These are phyloP conservation scores for Microctonus hyperodae DNA, from an alignment of 2,888 invertebrate genomes.

Conservation along the genomic window DNA sequence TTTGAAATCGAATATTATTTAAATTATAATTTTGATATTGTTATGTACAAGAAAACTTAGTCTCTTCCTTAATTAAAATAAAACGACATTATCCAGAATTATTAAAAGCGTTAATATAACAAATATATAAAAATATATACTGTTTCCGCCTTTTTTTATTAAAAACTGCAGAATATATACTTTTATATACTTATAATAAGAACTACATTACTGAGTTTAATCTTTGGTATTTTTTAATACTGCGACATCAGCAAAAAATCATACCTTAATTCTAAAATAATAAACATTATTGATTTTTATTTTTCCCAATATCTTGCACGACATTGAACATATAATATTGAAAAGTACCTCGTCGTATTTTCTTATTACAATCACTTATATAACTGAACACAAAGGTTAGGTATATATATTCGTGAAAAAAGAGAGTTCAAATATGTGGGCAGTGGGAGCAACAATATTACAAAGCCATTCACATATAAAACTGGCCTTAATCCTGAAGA, in stretches of 20 bases:
- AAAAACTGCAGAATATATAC: too few species aligned
- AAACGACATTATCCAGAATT: slow-evolving; percentile 7
- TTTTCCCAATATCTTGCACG: neutral
- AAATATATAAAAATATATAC: too few species aligned
- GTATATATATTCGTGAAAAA: neutral
- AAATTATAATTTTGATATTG: neutral
- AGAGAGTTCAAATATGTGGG: slow-evolving; percentile 14
- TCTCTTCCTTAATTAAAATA: slow-evolving; percentile 1
- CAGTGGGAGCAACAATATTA: neutral
- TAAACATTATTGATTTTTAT: too few species aligned
- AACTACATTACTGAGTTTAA: too few species aligned
- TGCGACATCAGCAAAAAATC: neutral
- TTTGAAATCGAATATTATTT: neutral
- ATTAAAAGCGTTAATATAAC: neutral
- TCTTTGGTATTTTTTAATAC: neutral
- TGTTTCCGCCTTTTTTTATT: too few species aligned
- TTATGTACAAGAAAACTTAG: neutral
- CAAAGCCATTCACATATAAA: slow-evolving; percentile 13
- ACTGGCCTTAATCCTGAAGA: slow-evolving; percentile 17
- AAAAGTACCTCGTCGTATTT: too few species aligned
- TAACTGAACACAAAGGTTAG: neutral
- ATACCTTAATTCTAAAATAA: neutral
- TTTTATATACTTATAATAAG: too few species aligned
- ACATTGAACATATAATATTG: too few species aligned
- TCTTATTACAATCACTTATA: neutral